These are phyloP conservation scores for Idris sp. DNA, from an alignment of 1,140 invertebrate species.

Conservation along the genomic window DNA sequence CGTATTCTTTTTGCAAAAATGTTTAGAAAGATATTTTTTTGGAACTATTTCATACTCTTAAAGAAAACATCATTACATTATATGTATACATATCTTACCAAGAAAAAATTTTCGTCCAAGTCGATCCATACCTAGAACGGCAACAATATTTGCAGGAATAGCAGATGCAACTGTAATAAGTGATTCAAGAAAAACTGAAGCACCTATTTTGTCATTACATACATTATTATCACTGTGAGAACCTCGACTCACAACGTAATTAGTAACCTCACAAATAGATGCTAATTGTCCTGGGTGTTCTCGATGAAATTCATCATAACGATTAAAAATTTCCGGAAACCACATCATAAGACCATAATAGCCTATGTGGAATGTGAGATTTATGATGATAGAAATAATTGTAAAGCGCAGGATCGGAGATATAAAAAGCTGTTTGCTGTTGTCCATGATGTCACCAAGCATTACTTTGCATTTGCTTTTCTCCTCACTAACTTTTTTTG, in stretches of 20 bases:
- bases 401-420: slow-evolving; percentile 89
- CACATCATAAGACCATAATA: slow-evolving; percentile 95
- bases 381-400: slow-evolving; percentile 89
- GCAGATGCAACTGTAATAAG: slow-evolving; percentile 91
- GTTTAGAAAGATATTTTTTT: too few relatives aligned
- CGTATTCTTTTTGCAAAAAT: too few relatives aligned
- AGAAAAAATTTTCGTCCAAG: slow-evolving; percentile 93
- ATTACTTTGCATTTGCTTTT: slow-evolving; percentile 83
- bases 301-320: slow-evolving; percentile 87
- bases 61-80: too few relatives aligned
- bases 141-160: slow-evolving; percentile 89
- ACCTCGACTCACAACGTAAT: slow-evolving; percentile 84
- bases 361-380: slow-evolving; percentile 92
- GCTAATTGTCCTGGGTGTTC: slow-evolving; percentile 79
- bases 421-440: slow-evolving; percentile 88
- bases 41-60: too few relatives aligned
- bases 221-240: slow-evolving; percentile 80
- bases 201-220: slow-evolving; percentile 85
- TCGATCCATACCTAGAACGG: slow-evolving; percentile 86
- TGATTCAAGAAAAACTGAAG: slow-evolving; percentile 89
- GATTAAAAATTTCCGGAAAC: slow-evolving; percentile 93
- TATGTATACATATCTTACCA: slow-evolving; percentile 77
- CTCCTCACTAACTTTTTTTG: slow-evolving; percentile 73
- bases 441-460: slow-evolving; percentile 86
- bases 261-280: slow-evolving; percentile 86